Evolutionary conservation across 2,888 invertebrate genomes (phyloP).

Genomic region (Torymus texanus): DNA sequence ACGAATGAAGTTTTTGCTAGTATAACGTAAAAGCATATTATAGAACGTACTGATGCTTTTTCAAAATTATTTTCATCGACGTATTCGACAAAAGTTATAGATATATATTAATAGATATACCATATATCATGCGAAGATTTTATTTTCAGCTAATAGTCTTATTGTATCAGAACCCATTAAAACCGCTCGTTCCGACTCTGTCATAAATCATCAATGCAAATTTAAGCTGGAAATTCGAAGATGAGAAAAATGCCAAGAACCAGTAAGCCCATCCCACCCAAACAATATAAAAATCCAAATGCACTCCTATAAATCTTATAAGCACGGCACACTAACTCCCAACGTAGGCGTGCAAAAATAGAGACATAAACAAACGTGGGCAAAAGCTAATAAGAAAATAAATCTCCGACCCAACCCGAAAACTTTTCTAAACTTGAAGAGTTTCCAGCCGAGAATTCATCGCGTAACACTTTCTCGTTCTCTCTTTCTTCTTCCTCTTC

Average conservation of each 20-base stretch:
- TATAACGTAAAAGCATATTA: too few relatives aligned
- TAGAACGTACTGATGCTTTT: too few relatives aligned
- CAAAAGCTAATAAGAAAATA: constrained; percentile 6
- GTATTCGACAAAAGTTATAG: too few relatives aligned
- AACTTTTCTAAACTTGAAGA: background rate
- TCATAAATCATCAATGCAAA: too few relatives aligned
- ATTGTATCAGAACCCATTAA: too few relatives aligned
- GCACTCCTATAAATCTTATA: background rate
- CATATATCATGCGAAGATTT: too few relatives aligned
- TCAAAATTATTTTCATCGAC: too few relatives aligned
- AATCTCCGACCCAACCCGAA: background rate
- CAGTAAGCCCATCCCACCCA: background rate
- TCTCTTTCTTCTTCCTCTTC: background rate
- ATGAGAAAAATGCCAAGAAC: too few relatives aligned
- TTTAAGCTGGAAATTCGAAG: too few relatives aligned
- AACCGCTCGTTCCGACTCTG: too few relatives aligned
- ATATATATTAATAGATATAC: too few relatives aligned
- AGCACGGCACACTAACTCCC: background rate
- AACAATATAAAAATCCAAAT: constrained; percentile 5
- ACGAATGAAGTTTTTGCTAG: background rate
- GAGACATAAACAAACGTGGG: background rate
- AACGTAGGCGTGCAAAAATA: background rate
- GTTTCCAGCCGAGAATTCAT: background rate
- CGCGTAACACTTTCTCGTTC: background rate
- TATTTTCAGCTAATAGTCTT: too few relatives aligned